Base-by-base conservation (phyloP, 2,113 vertebrate species). In the Zonotrichia leucophrys region DNA sequence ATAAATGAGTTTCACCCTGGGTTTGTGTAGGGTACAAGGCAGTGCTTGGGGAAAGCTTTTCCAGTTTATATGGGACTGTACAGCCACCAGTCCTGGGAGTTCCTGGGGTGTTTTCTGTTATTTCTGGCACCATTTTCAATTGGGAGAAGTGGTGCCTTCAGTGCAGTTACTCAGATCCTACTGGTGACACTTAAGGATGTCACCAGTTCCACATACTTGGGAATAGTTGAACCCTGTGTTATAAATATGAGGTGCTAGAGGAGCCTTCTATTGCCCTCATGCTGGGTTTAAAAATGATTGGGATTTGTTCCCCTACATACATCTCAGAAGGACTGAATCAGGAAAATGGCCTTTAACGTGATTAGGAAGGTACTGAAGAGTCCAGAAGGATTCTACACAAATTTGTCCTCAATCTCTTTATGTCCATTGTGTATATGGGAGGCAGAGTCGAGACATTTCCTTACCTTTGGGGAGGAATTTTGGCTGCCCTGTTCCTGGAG, bases 41-140 rank as follows among this genome's bases (percentile, higher is more conserved):
- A 77, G 5, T 46, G 41, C 1, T 1, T 27, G 68, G 21, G 62
- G 28, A 58, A 6, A 27, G 17, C 27, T 67, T n/a, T 37, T 77
- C 49, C 27, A 31, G 0, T 10, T 13, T 31, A 1, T 9, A 1
- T 5, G 25, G 35, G 4, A 5, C 10, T 30, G 19, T 16, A 2
- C 25, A 39, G 33, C 10, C 47, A 46, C 20, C 42, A 27, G 2
- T 46, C 15, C 11, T 27, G 39, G 15, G 31, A 42, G n/a, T 8
- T 42, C 23, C 4, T 23, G 55, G 46, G 18, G 3, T 50, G 44
- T 20, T 66, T 47, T 20, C 59, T 85, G 18, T 53, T 49, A 27
- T 30, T 46, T 44, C 30, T 69, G 28, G 39, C 44, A 42, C n/a
- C 7, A 2, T 64, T 81, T 55, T 69, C 11, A 75, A 0, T 31